A percentile compares a stretch with the other conserved stretches of the same genome.
These are phyloP conservation scores for Verasper variegatus DNA, from an alignment of 2,113 vertebrate species.

Conservation along the genomic window DNA sequence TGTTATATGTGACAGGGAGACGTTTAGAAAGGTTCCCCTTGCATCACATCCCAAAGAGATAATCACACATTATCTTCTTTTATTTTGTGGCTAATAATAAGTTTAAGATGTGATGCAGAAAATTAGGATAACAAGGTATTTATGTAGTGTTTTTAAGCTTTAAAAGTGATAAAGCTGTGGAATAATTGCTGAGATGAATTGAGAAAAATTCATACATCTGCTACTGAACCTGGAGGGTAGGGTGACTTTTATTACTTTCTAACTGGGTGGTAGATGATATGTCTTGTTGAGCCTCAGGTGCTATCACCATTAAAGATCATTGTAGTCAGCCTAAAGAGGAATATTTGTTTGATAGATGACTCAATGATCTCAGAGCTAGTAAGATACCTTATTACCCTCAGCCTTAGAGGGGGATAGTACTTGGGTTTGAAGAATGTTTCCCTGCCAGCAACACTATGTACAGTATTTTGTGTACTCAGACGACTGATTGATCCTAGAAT, in stretches of 20 bases:
- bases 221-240: slow-evolving; percentile 5
- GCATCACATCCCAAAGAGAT: too few relatives aligned
- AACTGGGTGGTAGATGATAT: background rate
- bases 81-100: too few relatives aligned
- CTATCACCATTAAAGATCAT: slow-evolving; percentile 7
- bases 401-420: background rate
- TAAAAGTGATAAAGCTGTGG: background rate
- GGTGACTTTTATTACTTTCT: background rate
- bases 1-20: too few relatives aligned
- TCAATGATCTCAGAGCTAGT: slow-evolving; percentile 1
- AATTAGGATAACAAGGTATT: slow-evolving; percentile 1
- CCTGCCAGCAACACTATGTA: background rate
- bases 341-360: background rate
- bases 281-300: slow-evolving; percentile 5
- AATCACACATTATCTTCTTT: too few relatives aligned
- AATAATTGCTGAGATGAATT: background rate
- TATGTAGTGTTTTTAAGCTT: background rate
- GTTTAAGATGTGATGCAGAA: too few relatives aligned
- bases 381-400: background rate
- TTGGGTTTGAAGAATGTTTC: background rate
- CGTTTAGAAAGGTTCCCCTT: too few relatives aligned
- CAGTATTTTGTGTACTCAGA: background rate
- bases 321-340: slow-evolving; percentile 9
- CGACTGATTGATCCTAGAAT: background rate
- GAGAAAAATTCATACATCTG: slow-evolving; percentile 7